Percentiles rank a stretch among this genome's conserved stretches.
Evolutionary conservation across 2,888 invertebrate species (phyloP).

Genomic region (Xestia xanthographa): DNA sequence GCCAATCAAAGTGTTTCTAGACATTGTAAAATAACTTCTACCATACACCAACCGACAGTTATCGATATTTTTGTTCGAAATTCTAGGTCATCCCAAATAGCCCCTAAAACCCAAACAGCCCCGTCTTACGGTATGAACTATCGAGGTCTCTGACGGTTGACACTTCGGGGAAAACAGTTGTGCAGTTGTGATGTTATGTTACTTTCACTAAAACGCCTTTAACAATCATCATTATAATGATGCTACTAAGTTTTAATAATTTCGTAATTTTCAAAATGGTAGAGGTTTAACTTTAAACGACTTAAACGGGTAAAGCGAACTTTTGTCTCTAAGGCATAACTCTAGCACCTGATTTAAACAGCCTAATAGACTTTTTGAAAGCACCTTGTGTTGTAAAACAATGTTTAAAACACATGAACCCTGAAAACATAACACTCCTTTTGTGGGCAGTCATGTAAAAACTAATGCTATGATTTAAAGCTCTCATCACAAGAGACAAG

Average conservation of each 20-base stretch:
- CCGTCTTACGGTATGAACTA: no score
- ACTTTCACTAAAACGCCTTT: not conserved
- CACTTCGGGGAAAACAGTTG: not conserved
- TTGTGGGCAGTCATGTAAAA: no score
- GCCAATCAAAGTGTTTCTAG: no score
- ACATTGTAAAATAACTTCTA: no score
- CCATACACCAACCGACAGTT: no score
- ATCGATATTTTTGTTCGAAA: no score
- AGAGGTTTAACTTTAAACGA: no score
- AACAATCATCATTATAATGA: not conserved
- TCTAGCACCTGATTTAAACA: conserved; percentile 1
- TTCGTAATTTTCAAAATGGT: not conserved
- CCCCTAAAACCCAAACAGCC: no score
- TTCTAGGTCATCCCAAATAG: no score
- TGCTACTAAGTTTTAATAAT: not conserved
- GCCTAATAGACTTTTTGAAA: conserved; percentile 8
- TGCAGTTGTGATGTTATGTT: not conserved
- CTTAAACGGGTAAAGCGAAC: conserved; percentile 4
- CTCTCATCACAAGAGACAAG: not conserved
- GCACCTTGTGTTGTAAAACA: not conserved
- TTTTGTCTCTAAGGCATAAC: not conserved
- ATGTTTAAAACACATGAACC: no score
- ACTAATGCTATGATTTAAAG: not conserved
- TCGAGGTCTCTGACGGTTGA: no score
- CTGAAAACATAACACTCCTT: no score